Conservation (phyloP, 2,888 invertebrate genomes). For the Plebejus melissa region DNA sequence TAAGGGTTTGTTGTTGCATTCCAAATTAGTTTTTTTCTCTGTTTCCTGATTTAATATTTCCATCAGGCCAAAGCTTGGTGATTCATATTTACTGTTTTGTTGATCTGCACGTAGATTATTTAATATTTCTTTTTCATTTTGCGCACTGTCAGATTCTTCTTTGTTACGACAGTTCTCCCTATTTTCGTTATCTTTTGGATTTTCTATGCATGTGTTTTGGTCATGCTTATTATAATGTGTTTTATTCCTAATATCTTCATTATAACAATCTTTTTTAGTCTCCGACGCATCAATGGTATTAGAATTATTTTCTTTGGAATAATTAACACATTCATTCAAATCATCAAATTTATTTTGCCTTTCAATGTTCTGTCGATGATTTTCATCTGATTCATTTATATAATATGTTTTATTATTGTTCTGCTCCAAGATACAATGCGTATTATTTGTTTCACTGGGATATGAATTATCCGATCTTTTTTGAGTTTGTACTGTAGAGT, state of each 20-base stretch:
- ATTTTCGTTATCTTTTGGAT: background rate
- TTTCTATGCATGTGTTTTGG: background rate
- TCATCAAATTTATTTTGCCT: background rate
- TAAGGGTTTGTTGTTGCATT: background rate
- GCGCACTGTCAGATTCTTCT: background rate
- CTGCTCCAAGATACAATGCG: background rate
- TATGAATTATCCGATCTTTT: background rate
- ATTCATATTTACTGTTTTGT: background rate
- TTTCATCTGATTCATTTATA: background rate
- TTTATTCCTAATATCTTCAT: background rate
- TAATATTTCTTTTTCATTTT: background rate
- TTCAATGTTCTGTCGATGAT: background rate
- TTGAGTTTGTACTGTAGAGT: background rate
- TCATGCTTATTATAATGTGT: background rate
- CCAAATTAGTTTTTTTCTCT: background rate
- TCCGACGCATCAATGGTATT: background rate
- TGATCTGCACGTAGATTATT: background rate
- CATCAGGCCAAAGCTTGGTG: background rate
- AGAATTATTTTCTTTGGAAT: background rate
- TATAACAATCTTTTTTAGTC: background rate
- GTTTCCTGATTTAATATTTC: background rate
- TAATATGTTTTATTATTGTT: background rate
- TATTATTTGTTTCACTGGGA: background rate
- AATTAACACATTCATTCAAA: background rate
- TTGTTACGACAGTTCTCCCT: background rate